Evolutionary conservation across 2,888 invertebrate species (phyloP).

Genomic region (Drosophila seclusa): DNA sequence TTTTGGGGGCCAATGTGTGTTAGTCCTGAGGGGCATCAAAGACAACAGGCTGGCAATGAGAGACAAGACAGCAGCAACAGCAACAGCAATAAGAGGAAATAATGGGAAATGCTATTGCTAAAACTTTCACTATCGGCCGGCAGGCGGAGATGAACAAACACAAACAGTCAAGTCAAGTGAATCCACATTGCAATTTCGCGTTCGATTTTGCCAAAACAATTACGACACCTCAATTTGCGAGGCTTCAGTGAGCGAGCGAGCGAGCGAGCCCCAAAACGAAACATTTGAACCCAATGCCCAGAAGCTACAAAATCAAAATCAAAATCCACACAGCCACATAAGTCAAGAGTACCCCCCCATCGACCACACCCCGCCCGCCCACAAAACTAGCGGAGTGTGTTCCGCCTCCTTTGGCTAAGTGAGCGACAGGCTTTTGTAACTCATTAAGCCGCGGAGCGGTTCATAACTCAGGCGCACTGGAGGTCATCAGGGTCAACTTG

Average conservation of each 20-base stretch:
- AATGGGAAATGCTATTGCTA: constrained; percentile 50
- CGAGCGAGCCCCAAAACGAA: constrained; percentile 8
- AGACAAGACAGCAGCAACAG: constrained; percentile 13
- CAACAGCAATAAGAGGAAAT: constrained; percentile 36
- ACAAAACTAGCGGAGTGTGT: neutral
- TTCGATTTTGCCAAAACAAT: constrained; percentile 58
- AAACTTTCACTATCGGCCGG: constrained; percentile 74
- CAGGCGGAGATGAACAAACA: constrained; percentile 48
- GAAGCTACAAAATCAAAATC: constrained; percentile 71
- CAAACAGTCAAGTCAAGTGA: constrained; percentile 48
- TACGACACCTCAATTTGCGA: constrained; percentile 77
- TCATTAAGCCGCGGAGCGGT: constrained; percentile 76
- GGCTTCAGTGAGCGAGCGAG: neutral
- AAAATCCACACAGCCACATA: constrained; percentile 49
- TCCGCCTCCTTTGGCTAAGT: constrained; percentile 39
- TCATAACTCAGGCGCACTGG: constrained; percentile 66
- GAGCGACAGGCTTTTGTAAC: constrained; percentile 51
- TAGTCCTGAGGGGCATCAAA: constrained; percentile 42
- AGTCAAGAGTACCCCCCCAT: constrained; percentile 18
- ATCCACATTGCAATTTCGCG: constrained; percentile 32
- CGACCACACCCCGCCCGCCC: neutral
- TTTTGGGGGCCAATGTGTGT: constrained; percentile 3
- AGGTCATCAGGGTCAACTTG: constrained; percentile 55
- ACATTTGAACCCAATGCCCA: constrained; percentile 57
- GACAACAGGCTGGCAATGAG: constrained; percentile 18